Evolutionary conservation across 2,888 invertebrate genomes (phyloP), one percentile per base, ranked within the genome.

Genomic region (Mythimna albipuncta): DNA sequence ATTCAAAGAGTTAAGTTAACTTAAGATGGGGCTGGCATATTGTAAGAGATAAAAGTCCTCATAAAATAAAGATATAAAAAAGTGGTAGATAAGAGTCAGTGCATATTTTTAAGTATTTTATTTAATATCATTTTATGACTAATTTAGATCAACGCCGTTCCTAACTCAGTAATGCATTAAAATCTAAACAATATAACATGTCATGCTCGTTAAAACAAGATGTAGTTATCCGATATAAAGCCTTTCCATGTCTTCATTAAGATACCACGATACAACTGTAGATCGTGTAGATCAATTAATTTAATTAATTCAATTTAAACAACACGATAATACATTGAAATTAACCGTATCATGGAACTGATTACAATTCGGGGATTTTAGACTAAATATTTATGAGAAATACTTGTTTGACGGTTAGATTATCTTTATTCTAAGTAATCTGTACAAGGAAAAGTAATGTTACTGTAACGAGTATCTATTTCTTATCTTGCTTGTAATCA

Each of bases 181-280:
- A 64, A 41, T 64, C 41, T 55, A 44, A 62, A 72, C 59, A 62
- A 82, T 69, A 47, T 35, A 68, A 4, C 63, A 69, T 64, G 61
- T 75, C 32, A 35, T 16, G 62, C 59, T 55, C 44, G 70, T 63
- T 38, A 16, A 9, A 69, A 72, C 82, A 66, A 67, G 85, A 81
- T 85, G 38, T 44, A 72, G 38, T 32, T 32, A 9, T 16, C 16
- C 5, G 85, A 85, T 85, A 78, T 64, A 85, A 52, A 80, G 86
- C 78, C 5, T 83, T 85, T 85, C 35, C 81, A 72, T 85, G 86
- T 85, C 74, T 69, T 78, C 75, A 77, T 81, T 81, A 75, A 69
- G 85, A 85, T 84, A 82, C 32, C 32, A 21, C 66, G 81, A 79
- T 74, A 85, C 82, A 81, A 19, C 35, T 72, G 64, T 72, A 70